These are phyloP conservation scores for Trichopoda pennipes DNA, from an alignment of 2,888 invertebrate genomes.

Conservation along the genomic window DNA sequence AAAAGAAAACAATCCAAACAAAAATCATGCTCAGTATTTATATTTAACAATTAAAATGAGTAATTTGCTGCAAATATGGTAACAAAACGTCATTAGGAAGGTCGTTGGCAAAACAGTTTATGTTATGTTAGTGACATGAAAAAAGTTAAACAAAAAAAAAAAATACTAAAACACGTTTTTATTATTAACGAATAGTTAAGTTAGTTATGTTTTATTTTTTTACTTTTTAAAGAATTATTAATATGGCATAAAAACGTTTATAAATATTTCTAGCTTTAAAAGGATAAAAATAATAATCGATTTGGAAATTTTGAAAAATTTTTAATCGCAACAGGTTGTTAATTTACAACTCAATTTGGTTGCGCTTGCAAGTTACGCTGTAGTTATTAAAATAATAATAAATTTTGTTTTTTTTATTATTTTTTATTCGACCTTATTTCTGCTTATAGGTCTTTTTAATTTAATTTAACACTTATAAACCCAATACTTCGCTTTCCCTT, in stretches of 20 bases:
- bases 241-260: slow-evolving; percentile 49
- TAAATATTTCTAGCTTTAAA: slow-evolving; percentile 59
- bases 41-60: slow-evolving; percentile 68
- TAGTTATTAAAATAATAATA: too few relatives aligned
- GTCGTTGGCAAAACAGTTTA: slow-evolving; percentile 68
- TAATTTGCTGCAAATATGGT: slow-evolving; percentile 70
- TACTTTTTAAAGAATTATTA: slow-evolving; percentile 53
- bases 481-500: too few relatives aligned
- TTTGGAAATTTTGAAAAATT: slow-evolving; percentile 13
- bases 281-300: slow-evolving; percentile 46
- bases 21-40: slow-evolving; percentile 53
- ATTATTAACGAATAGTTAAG: slow-evolving; percentile 35
- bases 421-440: too few relatives aligned
- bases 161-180: slow-evolving; percentile 59
- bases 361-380: neutral
- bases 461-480: too few relatives aligned
- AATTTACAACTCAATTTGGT: neutral
- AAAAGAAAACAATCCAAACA: slow-evolving; percentile 52
- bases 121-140: slow-evolving; percentile 60
- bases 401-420: too few relatives aligned
- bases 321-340: slow-evolving; percentile 5
- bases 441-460: too few relatives aligned
- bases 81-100: slow-evolving; percentile 67
- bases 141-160: slow-evolving; percentile 30
- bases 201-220: too few relatives aligned